A percentile compares a stretch with the other conserved stretches of the same genome.
Conservation (phyloP, 2,888 invertebrate species). For the Lissocephala sabroskyi region DNA sequence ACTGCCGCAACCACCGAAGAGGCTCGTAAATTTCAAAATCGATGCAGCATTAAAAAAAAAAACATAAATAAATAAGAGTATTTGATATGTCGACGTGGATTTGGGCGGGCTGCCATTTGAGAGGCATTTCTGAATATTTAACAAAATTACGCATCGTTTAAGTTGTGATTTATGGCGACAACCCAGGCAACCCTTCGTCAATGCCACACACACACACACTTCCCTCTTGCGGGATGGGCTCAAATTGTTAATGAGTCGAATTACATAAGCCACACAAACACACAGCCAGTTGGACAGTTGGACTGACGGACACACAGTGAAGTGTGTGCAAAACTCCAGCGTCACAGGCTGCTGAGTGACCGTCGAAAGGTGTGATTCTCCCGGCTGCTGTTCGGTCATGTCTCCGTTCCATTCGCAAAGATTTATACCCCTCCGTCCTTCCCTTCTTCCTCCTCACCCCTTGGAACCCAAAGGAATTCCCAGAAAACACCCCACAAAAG, state of each 20-base stretch:
- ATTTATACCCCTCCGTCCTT: constrained; percentile 56
- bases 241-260: constrained; percentile 68
- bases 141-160: constrained; percentile 67
- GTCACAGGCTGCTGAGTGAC: constrained; percentile 47
- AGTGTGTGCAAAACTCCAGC: constrained; percentile 1
- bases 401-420: constrained; percentile 50
- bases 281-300: not conserved
- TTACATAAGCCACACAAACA: constrained; percentile 46
- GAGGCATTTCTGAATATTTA: constrained; percentile 46
- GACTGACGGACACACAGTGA: not conserved
- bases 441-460: too few relatives aligned
- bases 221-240: constrained; percentile 22
- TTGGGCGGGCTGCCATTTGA: not conserved
- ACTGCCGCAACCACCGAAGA: constrained; percentile 18
- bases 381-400: constrained; percentile 54
- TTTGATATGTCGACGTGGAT: not conserved
- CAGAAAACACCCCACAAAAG: constrained; percentile 49
- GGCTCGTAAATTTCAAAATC: constrained; percentile 51
- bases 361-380: constrained; percentile 65
- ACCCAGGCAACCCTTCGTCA: constrained; percentile 12
- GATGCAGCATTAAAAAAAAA: constrained; percentile 12
- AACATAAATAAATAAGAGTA: constrained; percentile 44
- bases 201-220: constrained; percentile 25
- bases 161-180: constrained; percentile 66
- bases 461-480: constrained; percentile 49